Evolutionary conservation across 2,113 vertebrate genomes (phyloP).

Genomic region (Gymnarchus niloticus): DNA sequence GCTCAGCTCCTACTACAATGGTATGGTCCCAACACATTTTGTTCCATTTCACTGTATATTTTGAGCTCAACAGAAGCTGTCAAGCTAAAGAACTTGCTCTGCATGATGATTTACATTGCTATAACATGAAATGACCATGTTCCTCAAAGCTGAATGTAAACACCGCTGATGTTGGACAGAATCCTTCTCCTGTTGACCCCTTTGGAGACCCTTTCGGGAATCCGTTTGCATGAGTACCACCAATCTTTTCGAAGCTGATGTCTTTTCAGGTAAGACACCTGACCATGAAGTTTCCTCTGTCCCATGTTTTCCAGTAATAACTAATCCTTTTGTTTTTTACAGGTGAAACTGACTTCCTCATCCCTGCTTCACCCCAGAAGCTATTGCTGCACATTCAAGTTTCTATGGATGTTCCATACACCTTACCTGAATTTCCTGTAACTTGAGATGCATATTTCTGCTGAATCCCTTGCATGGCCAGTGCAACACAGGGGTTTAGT

Average conservation of each 20-base stretch:
- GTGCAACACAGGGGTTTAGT: neutral
- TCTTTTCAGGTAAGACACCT: conserved; percentile 15
- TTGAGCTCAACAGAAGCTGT: no score
- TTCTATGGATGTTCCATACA: neutral
- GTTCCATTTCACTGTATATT: no score
- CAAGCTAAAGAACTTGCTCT: no score
- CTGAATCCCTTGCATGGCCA: neutral
- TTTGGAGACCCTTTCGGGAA: conserved; percentile 61
- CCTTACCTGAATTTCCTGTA: neutral
- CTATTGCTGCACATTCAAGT: neutral
- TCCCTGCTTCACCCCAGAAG: neutral
- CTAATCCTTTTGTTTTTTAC: neutral
- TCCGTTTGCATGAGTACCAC: conserved; percentile 60
- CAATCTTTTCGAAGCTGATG: conserved; percentile 17
- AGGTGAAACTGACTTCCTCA: neutral
- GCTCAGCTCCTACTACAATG: conserved; percentile 45
- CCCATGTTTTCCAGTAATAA: neutral
- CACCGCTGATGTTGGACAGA: neutral
- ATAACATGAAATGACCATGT: neutral
- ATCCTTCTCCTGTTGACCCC: conserved; percentile 31
- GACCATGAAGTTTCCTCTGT: neutral
- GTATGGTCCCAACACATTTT: conserved; percentile 59
- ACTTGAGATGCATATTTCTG: neutral
- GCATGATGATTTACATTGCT: neutral
- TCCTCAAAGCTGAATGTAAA: neutral